A percentile compares a stretch with the other conserved stretches of the same genome.
Conservation (phyloP, 2,888 invertebrate species). For the Dromius quadrimaculatus region DNA sequence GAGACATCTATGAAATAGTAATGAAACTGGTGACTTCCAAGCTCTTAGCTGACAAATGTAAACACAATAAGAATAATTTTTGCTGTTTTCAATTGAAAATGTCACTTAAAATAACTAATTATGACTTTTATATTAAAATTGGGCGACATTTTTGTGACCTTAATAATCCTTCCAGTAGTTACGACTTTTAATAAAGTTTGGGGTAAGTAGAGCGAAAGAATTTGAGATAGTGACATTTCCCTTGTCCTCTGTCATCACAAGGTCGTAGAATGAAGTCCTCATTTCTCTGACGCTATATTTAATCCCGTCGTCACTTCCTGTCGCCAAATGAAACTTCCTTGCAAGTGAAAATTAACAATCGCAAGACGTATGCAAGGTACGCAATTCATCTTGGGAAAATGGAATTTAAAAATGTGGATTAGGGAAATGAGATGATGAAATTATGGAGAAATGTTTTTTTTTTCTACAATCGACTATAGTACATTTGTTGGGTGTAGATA, state of each 20-base stretch:
- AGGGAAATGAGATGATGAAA: slow-evolving; percentile 13
- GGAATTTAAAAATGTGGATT: slow-evolving; percentile 28
- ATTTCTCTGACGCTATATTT: slow-evolving; percentile 25
- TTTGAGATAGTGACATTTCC: not conserved
- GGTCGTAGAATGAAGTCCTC: slow-evolving; percentile 10
- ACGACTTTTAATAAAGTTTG: slow-evolving; percentile 17
- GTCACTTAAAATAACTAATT: too few relatives aligned
- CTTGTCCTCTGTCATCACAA: too few relatives aligned
- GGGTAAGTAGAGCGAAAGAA: slow-evolving; percentile 11
- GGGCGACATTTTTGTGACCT: too few relatives aligned
- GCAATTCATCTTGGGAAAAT: slow-evolving; percentile 14
- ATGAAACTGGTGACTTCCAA: too few relatives aligned
- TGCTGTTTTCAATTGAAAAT: too few relatives aligned
- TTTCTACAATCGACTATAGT: too few relatives aligned
- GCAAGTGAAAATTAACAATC: slow-evolving; percentile 39
- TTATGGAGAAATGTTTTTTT: too few relatives aligned
- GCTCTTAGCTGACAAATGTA: too few relatives aligned
- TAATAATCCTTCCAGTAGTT: slow-evolving; percentile 2
- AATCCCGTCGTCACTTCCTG: slow-evolving; percentile 17
- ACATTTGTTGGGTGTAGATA: too few relatives aligned
- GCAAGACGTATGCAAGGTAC: slow-evolving; percentile 22
- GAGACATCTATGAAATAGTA: too few relatives aligned
- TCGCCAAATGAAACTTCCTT: slow-evolving; percentile 28
- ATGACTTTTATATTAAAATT: too few relatives aligned
- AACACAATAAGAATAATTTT: too few relatives aligned